Evolutionary conservation across 1,140 invertebrate genomes (phyloP), one percentile per base, ranked within the genome.

Genomic region (Dufourea novaeangliae): DNA sequence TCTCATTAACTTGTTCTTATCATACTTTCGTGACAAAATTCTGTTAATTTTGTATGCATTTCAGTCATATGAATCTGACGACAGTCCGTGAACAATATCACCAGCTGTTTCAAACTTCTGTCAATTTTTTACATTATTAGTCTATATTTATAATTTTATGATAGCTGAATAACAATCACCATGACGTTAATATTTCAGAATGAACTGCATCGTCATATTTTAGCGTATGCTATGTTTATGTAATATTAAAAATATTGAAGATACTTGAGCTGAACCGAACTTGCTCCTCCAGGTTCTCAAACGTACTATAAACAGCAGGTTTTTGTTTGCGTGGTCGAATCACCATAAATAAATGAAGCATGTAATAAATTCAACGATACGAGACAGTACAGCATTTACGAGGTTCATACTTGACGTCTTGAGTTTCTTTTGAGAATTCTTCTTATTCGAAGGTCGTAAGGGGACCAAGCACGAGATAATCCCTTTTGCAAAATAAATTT

Each of bases 281-380:
- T 50, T 17, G 44, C 44, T 50, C 44, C 44, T 50, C 17, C 44
- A 20, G 44, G 44, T n/a, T 50, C 44, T n/a, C 17, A 17, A 7
- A 50, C 20, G 44, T 8, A 7, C 44, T 46, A 50, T 20, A n/a
- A 50, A 20, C n/a, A n/a, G n/a, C n/a, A n/a, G n/a, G n/a, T n/a
- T n/a, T n/a, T n/a, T n/a, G n/a, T n/a, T n/a, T n/a, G 44, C 44
- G 20, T 20, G 20, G 44, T 50, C 20, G 44, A 50, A 50, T 50
- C 44, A 50, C 44, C 44, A 50, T 50, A 50, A 50, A 50, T 50
- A 20, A n/a, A 50, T 17, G 7, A 50, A 50, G 20, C 44, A n/a
- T 50, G 44, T 8, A n/a, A 50, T 50, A 50, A 50, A 50, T 50
- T 50, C 44, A n/a, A 50, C 44, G 44, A 50, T 50, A 50, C n/a